Conservation (phyloP, 1,140 invertebrate species). For the Apocrypta bakeri region DNA sequence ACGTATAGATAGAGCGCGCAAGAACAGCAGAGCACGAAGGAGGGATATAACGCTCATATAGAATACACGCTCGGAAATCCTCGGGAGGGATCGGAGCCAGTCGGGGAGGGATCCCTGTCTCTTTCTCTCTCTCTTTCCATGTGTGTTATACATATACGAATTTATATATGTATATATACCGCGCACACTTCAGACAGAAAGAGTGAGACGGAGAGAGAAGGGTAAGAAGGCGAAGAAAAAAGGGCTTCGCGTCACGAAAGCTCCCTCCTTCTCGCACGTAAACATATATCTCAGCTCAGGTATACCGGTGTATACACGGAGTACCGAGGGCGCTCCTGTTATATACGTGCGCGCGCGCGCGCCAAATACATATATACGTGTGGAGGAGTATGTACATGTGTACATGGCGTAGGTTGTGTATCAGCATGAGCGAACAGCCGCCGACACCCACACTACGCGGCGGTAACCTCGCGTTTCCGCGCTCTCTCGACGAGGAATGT, state of each 20-base stretch:
- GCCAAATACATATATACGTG: not conserved
- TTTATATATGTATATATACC: not conserved
- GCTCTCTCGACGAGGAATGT: conserved; percentile 43
- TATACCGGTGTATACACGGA: not conserved
- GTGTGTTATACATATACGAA: no score
- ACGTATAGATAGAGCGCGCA: conserved; percentile 5
- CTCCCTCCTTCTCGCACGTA: not conserved
- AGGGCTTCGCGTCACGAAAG: conserved; percentile 26
- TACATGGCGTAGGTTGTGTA: not conserved
- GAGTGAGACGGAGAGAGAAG: not conserved
- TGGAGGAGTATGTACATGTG: not conserved
- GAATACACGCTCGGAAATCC: not conserved
- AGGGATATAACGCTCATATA: not conserved
- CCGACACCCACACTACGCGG: conserved; percentile 32
- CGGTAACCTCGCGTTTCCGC: conserved; percentile 48
- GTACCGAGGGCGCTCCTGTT: not conserved
- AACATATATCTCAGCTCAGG: not conserved
- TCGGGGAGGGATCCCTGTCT: not conserved
- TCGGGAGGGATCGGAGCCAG: not conserved
- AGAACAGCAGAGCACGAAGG: not conserved
- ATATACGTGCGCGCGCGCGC: not conserved
- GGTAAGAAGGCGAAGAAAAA: not conserved
- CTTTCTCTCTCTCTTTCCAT: no score
- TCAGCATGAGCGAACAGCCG: not conserved
- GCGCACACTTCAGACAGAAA: not conserved